Conservation (phyloP, 2,113 vertebrate species). For the Petromus typicus region DNA sequence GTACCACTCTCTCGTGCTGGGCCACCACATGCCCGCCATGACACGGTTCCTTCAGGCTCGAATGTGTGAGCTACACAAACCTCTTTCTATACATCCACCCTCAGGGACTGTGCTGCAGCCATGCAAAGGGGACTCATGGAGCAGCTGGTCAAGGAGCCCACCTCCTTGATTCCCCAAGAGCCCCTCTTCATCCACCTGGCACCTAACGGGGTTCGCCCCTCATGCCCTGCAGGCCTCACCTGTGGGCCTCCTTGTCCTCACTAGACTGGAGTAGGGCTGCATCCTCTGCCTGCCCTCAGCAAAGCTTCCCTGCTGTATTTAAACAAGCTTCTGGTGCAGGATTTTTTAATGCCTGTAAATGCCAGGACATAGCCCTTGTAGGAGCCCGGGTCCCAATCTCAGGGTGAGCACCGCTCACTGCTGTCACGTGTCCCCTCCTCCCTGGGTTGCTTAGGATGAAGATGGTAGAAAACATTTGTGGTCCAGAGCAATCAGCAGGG, state of each 20-base stretch:
- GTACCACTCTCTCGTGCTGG: fast-evolving
- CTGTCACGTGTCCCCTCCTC: neutral
- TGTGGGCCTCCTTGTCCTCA: too few relatives aligned
- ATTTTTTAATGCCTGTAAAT: neutral
- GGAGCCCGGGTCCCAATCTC: neutral
- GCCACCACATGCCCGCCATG: fast-evolving
- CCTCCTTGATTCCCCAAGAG: fast-evolving
- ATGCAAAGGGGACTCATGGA: too few relatives aligned
- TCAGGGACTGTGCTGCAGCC: neutral
- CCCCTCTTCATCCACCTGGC: too few relatives aligned
- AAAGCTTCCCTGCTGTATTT: neutral
- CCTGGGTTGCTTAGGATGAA: neutral
- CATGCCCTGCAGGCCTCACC: fast-evolving
- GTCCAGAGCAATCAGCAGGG: neutral
- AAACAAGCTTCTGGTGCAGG: fast-evolving
- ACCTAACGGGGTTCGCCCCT: fast-evolving
- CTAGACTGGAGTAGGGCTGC: fast-evolving
- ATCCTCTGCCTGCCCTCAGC: neutral
- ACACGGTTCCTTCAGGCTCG: neutral
- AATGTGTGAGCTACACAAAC: neutral
- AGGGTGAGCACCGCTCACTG: fast-evolving
- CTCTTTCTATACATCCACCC: neutral
- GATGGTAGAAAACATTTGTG: fast-evolving
- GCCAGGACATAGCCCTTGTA: fast-evolving
- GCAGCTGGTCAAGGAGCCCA: too few relatives aligned